Evolutionary conservation across 2,888 invertebrate species (phyloP).

Genomic region (Melieria omissa): DNA sequence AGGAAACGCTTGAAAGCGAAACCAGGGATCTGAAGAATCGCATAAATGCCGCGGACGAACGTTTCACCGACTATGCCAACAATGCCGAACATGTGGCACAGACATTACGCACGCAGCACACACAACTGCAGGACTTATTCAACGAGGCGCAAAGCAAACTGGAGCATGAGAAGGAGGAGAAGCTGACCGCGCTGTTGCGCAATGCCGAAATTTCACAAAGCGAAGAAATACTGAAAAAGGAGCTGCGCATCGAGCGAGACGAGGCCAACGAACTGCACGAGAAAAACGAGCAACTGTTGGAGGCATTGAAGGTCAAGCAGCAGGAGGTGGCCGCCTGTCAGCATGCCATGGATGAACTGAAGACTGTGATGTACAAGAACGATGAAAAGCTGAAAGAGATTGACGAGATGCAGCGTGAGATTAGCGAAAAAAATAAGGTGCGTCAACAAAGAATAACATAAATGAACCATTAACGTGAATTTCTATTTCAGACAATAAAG

Average conservation of each 20-base stretch:
- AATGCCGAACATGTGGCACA: constrained; percentile 61
- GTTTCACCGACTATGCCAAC: constrained; percentile 62
- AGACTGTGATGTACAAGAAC: constrained; percentile 50
- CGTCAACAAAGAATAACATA: background rate
- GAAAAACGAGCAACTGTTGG: constrained; percentile 68
- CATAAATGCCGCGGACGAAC: constrained; percentile 60
- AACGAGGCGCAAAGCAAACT: constrained; percentile 52
- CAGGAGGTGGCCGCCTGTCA: constrained; percentile 67
- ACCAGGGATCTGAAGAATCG: constrained; percentile 59
- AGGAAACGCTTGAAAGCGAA: constrained; percentile 61
- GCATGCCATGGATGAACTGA: constrained; percentile 51
- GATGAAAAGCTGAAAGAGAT: constrained; percentile 53
- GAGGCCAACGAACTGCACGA: constrained; percentile 69
- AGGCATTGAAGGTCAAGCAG: constrained; percentile 62
- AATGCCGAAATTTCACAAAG: constrained; percentile 87
- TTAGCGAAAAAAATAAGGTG: constrained; percentile 75
- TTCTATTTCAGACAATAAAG: constrained; percentile 79
- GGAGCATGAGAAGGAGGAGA: constrained; percentile 75
- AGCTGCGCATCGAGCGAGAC: constrained; percentile 79
- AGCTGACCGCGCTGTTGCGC: constrained; percentile 78
- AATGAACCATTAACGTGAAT: background rate
- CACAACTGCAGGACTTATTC: constrained; percentile 57
- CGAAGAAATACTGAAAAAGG: constrained; percentile 79
- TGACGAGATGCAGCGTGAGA: constrained; percentile 68
- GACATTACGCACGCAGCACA: constrained; percentile 56